phyloP scores from a whole-genome alignment of 2,888 invertebrate genomes.

The Hipparchia semele region DNA sequence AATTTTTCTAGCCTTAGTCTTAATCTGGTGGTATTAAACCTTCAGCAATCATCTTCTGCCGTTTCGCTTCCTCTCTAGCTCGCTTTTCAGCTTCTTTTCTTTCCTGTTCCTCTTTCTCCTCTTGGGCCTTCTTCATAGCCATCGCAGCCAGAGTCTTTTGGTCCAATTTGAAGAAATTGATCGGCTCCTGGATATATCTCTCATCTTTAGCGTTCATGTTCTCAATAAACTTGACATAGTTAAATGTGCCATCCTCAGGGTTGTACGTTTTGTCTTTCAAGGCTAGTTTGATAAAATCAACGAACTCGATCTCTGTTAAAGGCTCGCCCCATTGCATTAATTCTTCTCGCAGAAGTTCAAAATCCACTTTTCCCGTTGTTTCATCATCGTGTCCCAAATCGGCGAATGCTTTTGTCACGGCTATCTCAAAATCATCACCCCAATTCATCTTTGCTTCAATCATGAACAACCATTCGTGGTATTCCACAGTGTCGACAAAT shows the following conservation, averaged over 20 bases:
- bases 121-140: conserved; percentile 68
- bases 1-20: neutral
- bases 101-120: conserved; percentile 63
- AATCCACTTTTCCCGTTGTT: conserved; percentile 60
- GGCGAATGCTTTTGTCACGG: conserved; percentile 64
- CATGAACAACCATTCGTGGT: conserved; percentile 70
- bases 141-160: conserved; percentile 73
- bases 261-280: conserved; percentile 66
- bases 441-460: conserved; percentile 72
- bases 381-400: conserved; percentile 67
- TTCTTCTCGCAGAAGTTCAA: conserved; percentile 63
- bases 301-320: conserved; percentile 64
- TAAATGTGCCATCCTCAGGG: conserved; percentile 56
- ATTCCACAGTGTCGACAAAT: conserved; percentile 68
- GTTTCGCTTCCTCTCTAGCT: conserved; percentile 65
- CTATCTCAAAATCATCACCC: conserved; percentile 72
- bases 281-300: conserved; percentile 64
- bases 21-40: conserved; percentile 56
- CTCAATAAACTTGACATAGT: conserved; percentile 69
- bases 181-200: conserved; percentile 65
- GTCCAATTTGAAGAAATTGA: conserved; percentile 75
- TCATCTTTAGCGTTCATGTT: conserved; percentile 70
- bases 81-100: conserved; percentile 62
- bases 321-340: conserved; percentile 72
- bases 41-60: conserved; percentile 67